phyloP scores from a whole-genome alignment of 2,888 invertebrate genomes.

The Bombylius major region DNA sequence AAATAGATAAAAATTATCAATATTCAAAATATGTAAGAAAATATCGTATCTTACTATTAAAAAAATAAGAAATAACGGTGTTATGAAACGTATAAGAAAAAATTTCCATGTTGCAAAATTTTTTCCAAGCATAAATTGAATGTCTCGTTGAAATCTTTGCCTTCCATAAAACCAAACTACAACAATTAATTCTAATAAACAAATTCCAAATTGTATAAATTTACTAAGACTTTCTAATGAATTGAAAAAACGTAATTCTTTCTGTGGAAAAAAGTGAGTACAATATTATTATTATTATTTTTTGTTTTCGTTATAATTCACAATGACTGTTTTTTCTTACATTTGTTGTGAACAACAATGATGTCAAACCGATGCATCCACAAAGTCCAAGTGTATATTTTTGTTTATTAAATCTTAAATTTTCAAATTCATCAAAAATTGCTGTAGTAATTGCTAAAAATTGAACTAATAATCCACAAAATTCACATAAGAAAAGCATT shows the following conservation, averaged over 20 bases:
- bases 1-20: background rate
- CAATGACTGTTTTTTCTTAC: constrained; percentile 18
- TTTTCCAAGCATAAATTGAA: constrained; percentile 55
- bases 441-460: constrained; percentile 23
- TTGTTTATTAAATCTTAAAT: constrained; percentile 20
- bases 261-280: background rate
- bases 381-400: constrained; percentile 18
- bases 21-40: background rate
- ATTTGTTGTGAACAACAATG: constrained; percentile 29
- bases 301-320: no score
- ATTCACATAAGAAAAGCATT: constrained; percentile 60
- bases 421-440: constrained; percentile 29
- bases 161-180: constrained; percentile 75
- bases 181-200: constrained; percentile 65
- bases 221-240: constrained; percentile 30
- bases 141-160: constrained; percentile 47
- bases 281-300: no score
- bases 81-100: constrained; percentile 26
- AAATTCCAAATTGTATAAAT: constrained; percentile 59
- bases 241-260: background rate
- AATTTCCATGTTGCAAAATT: constrained; percentile 40
- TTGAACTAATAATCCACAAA: constrained; percentile 54
- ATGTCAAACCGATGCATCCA: constrained; percentile 16
- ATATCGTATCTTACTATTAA: constrained; percentile 17
- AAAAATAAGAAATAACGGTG: constrained; percentile 23